These are phyloP conservation scores for Chaetops frenatus DNA, from an alignment of 2,113 vertebrate species.

Conservation along the genomic window DNA sequence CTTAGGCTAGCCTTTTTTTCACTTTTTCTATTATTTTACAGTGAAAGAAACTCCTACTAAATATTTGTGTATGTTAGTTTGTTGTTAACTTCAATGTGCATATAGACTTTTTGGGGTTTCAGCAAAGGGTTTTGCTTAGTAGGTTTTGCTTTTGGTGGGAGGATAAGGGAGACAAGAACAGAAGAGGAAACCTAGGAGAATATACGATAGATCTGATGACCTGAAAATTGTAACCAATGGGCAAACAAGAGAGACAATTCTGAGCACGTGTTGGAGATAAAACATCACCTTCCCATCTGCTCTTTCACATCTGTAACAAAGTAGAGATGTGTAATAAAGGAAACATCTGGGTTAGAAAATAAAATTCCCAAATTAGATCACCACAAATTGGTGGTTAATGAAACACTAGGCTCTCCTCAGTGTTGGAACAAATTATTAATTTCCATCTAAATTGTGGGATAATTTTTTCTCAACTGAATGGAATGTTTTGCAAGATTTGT, in stretches of 20 bases:
- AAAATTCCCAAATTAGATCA: slow-evolving; percentile 58
- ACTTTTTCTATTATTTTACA: background rate
- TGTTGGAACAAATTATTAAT: background rate
- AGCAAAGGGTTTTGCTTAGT: background rate
- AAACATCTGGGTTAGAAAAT: slow-evolving; percentile 57
- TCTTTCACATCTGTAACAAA: background rate
- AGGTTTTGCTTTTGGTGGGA: background rate
- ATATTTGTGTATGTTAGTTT: background rate
- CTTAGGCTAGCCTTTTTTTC: background rate
- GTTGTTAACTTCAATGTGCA: background rate
- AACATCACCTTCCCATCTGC: background rate
- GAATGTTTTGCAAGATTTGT: slow-evolving; percentile 6
- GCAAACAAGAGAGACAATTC: background rate
- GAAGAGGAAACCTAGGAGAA: background rate
- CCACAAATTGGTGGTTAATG: background rate
- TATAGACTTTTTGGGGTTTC: background rate
- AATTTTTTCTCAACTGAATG: slow-evolving; percentile 10
- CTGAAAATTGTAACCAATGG: background rate
- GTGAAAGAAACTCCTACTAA: background rate
- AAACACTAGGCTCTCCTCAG: background rate
- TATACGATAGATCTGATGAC: background rate
- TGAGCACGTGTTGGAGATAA: background rate
- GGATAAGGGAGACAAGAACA: background rate
- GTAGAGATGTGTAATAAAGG: background rate
- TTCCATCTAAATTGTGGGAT: background rate